phyloP scores from a whole-genome alignment of 2,888 invertebrate genomes.

The Stenodema calcarata region DNA sequence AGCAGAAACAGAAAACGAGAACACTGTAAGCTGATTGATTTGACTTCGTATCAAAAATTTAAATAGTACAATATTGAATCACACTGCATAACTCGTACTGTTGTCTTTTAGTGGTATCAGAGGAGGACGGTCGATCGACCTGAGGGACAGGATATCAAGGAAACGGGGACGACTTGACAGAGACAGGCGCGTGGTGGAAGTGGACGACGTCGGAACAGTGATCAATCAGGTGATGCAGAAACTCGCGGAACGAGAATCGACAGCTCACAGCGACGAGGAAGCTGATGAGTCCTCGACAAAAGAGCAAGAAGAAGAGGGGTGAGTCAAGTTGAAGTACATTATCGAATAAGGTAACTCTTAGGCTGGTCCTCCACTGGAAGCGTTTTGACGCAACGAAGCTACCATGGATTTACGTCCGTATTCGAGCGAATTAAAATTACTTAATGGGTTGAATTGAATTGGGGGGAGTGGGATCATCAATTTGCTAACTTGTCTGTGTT shows the following conservation, averaged over 20 bases:
- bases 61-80: too few relatives aligned
- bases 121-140: conserved; percentile 33
- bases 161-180: conserved; percentile 42
- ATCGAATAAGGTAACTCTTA: too few relatives aligned
- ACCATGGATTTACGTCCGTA: too few relatives aligned
- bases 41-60: not conserved
- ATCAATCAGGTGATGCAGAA: conserved; percentile 24
- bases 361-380: too few relatives aligned
- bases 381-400: too few relatives aligned
- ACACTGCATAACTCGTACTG: not conserved
- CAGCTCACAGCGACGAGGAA: conserved; percentile 20
- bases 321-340: not conserved
- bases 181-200: not conserved
- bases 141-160: conserved; percentile 48
- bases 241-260: conserved; percentile 1
- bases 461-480: too few relatives aligned
- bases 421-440: too few relatives aligned
- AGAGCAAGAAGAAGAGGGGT: conserved; percentile 42
- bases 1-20: conserved; percentile 31
- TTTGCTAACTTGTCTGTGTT: too few relatives aligned
- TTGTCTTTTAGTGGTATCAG: not conserved
- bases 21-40: conserved; percentile 11
- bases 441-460: too few relatives aligned
- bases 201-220: not conserved
- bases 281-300: conserved; percentile 23